Evolutionary conservation across 2,797 vertebrate genomes (phyloP), one percentile per base, ranked within the genome.

Genomic region (Melanotaenia parkinsoni): DNA sequence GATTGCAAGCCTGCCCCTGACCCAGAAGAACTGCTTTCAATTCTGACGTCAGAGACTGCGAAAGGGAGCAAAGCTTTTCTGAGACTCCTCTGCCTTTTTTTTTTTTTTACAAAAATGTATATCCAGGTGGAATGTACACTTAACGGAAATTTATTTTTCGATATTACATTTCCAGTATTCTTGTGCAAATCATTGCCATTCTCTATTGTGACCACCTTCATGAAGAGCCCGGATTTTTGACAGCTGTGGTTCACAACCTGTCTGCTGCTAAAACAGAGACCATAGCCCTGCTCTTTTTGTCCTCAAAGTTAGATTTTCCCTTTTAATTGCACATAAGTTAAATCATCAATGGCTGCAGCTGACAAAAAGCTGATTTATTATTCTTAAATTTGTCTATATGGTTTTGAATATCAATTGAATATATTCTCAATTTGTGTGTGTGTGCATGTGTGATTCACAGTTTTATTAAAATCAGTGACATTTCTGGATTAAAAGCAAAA

Each of bases 1-100:
- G 67, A 83, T 80, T 88, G 63, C 86, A 78, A 81, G 76, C 51
- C 26, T 74, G 82, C 28, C 80, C 82, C 77, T 81, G 81, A 86
- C 77, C 77, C 62, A 57, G 22, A 72, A 59, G 61, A 77, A 67
- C 7, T 30, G 69, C 63, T 75, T 66, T 78, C 53, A 4, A 28
- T 22, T 24, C 58, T 84, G 80, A 85, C 71, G 58, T 86, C 82
- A 77, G 26, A 47, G 35, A 63, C 33, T 6, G 24, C 58, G 64
- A 43, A 13, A 35, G 65, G 57, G 61, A 69, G 51, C 28, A 10
- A 32, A 38, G 6, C 30, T 62, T 81, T 76, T 50, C 14, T 79
- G 76, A 77, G 8, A 3, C 22, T 77, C 35, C 30, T 54, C n/a
- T 37, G 20, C n/a, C 33, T 28, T 28, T 28, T 28, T 28, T 28